These are phyloP conservation scores for Oncorhynchus gorbuscha DNA, from an alignment of 2,113 vertebrate species.

Conservation along the genomic window DNA sequence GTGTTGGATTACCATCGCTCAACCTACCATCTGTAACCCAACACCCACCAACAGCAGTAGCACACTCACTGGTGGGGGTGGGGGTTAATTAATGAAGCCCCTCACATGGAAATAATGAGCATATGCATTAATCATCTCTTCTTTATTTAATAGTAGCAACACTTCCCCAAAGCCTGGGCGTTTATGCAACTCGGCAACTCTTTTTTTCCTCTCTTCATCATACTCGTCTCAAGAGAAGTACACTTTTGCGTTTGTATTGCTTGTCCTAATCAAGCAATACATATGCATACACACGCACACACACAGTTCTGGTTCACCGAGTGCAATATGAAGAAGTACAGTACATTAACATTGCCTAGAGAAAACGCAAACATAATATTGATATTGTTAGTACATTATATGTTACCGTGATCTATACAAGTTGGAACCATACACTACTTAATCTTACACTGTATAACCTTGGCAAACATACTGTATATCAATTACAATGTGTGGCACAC, in stretches of 20 bases:
- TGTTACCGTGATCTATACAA: too few relatives aligned
- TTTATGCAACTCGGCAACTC: not conserved
- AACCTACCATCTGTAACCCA: slow-evolving; percentile 62
- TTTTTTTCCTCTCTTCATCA: not conserved
- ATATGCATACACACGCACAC: not conserved
- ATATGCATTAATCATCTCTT: slow-evolving; percentile 65
- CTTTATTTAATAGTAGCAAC: slow-evolving; percentile 54
- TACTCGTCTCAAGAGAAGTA: slow-evolving; percentile 7
- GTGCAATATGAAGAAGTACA: too few relatives aligned
- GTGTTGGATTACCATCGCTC: slow-evolving; percentile 40
- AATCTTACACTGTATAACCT: not conserved
- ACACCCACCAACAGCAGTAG: slow-evolving; percentile 48
- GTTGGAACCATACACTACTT: not conserved
- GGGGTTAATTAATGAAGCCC: slow-evolving; percentile 60
- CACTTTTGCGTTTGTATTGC: not conserved
- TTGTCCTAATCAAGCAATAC: too few relatives aligned
- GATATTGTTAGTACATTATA: too few relatives aligned
- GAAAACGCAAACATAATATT: too few relatives aligned
- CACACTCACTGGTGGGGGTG: slow-evolving; percentile 28
- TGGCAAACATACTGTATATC: not conserved
- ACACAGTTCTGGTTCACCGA: too few relatives aligned
- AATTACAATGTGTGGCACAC: not conserved
- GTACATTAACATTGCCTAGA: too few relatives aligned
- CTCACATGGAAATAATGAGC: slow-evolving; percentile 49
- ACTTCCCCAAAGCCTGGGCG: slow-evolving; percentile 1